phyloP scores from a whole-genome alignment of 2,888 invertebrate genomes.

The Mycalesis mineus region DNA sequence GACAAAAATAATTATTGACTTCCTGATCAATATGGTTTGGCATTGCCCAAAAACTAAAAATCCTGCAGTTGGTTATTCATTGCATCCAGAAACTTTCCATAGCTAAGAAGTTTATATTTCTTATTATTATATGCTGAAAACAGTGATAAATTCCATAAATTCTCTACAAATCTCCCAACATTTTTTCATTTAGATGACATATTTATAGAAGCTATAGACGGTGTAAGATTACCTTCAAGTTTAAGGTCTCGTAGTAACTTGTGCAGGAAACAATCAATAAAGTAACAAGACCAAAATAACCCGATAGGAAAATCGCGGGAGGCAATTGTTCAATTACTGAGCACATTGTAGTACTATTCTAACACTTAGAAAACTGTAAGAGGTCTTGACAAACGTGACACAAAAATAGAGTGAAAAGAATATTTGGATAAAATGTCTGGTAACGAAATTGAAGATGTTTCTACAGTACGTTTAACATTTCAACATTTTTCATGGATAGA shows the following conservation, averaged over 20 bases:
- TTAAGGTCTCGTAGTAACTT: slow-evolving; percentile 37
- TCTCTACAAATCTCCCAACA: too few relatives aligned
- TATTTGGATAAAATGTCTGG: slow-evolving; percentile 32
- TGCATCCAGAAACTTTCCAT: too few relatives aligned
- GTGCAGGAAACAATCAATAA: slow-evolving; percentile 53
- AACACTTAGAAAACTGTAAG: slow-evolving; percentile 14
- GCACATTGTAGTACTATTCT: slow-evolving; percentile 8
- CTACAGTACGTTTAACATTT: slow-evolving; percentile 44
- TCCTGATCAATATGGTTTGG: too few relatives aligned
- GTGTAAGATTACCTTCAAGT: neutral
- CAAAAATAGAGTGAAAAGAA: slow-evolving; percentile 1
- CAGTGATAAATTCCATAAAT: too few relatives aligned
- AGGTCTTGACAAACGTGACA: slow-evolving; percentile 14
- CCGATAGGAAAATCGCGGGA: slow-evolving; percentile 48
- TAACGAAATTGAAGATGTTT: slow-evolving; percentile 44
- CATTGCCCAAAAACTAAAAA: too few relatives aligned
- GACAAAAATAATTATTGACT: too few relatives aligned
- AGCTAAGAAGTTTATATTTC: too few relatives aligned
- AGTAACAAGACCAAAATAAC: slow-evolving; percentile 48
- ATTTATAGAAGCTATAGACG: too few relatives aligned
- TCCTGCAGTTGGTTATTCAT: too few relatives aligned
- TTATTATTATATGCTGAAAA: too few relatives aligned
- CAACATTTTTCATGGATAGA: slow-evolving; percentile 79
- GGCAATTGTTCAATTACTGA: slow-evolving; percentile 59
- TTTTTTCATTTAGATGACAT: too few relatives aligned